These are phyloP conservation scores for Takifugu flavidus DNA, from an alignment of 2,113 vertebrate species.

Conservation along the genomic window DNA sequence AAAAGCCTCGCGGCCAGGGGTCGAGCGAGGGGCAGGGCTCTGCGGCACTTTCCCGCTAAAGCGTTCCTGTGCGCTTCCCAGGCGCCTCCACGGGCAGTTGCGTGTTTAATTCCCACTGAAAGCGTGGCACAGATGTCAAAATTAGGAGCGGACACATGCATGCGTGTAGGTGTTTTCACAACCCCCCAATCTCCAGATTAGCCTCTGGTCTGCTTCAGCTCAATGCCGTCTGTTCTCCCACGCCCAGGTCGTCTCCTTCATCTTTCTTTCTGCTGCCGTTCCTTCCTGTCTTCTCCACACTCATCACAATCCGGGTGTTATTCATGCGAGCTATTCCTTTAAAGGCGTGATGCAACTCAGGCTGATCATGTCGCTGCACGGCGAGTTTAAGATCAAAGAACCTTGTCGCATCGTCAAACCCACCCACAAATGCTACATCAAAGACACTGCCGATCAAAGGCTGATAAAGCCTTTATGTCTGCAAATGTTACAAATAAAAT, in stretches of 20 bases:
- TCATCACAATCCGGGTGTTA: not conserved
- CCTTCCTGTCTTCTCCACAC: conserved; percentile 6
- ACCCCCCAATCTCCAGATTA: conserved; percentile 68
- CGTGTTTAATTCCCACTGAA: conserved; percentile 11
- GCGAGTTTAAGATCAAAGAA: too few relatives aligned
- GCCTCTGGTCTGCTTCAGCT: conserved; percentile 70
- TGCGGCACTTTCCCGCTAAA: not conserved
- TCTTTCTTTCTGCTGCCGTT: conserved; percentile 8
- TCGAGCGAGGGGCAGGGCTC: not conserved
- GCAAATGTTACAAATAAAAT: too few relatives aligned
- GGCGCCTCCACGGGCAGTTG: not conserved
- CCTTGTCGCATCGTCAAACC: too few relatives aligned
- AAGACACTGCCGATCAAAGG: too few relatives aligned
- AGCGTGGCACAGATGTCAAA: not conserved
- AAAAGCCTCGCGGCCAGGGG: conserved; percentile 26
- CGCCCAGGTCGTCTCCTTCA: conserved; percentile 24
- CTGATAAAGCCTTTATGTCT: too few relatives aligned
- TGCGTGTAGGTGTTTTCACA: conserved; percentile 57
- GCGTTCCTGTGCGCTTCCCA: too few relatives aligned
- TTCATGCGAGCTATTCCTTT: too few relatives aligned
- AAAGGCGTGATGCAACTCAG: too few relatives aligned
- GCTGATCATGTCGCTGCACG: too few relatives aligned
- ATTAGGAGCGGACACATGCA: conserved; percentile 7
- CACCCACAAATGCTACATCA: too few relatives aligned
- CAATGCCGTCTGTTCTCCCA: conserved; percentile 67